phyloP scores from a whole-genome alignment of 2,888 invertebrate genomes.

The Apomyelois bistriatella region DNA sequence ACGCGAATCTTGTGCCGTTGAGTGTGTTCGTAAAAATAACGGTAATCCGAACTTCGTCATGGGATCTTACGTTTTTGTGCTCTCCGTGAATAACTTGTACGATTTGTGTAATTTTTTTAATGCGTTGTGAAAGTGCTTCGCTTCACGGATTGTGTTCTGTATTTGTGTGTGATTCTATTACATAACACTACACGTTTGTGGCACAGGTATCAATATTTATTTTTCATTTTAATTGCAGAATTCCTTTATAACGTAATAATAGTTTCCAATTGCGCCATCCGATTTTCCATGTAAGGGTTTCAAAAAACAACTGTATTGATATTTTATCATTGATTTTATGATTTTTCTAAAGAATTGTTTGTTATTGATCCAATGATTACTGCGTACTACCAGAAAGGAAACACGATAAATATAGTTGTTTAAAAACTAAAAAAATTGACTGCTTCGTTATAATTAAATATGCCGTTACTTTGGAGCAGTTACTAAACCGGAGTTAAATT shows the following conservation, averaged over 20 bases:
- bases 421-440: too few species aligned
- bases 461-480: too few species aligned
- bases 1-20: conserved; percentile 51
- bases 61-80: conserved; percentile 36
- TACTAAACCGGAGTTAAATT: too few species aligned
- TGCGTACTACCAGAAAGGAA: too few species aligned
- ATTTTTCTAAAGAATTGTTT: not conserved
- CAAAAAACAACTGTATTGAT: not conserved
- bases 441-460: too few species aligned
- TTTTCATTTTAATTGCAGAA: conserved; percentile 5
- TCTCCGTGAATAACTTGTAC: conserved; percentile 23
- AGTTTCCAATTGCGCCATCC: not conserved
- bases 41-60: conserved; percentile 36
- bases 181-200: conserved; percentile 27
- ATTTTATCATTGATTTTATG: not conserved
- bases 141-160: conserved; percentile 28
- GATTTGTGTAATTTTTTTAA: conserved; percentile 41
- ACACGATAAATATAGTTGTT: too few species aligned
- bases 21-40: conserved; percentile 34
- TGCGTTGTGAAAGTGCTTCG: conserved; percentile 56
- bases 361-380: too few species aligned
- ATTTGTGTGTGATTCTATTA: conserved; percentile 33
- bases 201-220: conserved; percentile 31
- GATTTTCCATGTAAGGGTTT: not conserved
- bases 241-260: not conserved